These are phyloP conservation scores for Spea hammondii DNA, from an alignment of 2,797 vertebrate genomes.

Conservation along the genomic window DNA sequence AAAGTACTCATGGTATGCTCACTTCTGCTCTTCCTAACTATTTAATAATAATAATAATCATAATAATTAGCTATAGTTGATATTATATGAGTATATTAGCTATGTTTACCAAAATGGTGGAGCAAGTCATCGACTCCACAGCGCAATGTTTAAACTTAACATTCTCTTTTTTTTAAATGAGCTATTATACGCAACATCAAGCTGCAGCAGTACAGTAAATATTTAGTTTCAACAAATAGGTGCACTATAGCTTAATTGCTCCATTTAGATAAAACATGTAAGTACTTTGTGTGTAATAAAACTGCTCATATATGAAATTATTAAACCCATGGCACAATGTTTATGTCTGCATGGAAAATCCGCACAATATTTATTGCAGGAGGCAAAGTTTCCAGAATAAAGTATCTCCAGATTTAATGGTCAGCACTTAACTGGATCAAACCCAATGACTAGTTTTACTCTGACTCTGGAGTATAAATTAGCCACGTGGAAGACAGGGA, in stretches of 20 bases:
- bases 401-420: constrained; percentile 42
- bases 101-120: constrained; percentile 1
- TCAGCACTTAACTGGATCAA: constrained; percentile 50
- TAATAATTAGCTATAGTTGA: neutral
- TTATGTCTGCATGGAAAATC: constrained; percentile 48
- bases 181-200: constrained; percentile 26
- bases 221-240: constrained; percentile 43
- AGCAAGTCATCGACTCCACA: neutral
- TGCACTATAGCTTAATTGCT: constrained; percentile 46
- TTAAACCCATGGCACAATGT: constrained; percentile 47
- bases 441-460: constrained; percentile 54
- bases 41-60: neutral
- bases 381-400: constrained; percentile 27
- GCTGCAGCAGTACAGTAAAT: constrained; percentile 39
- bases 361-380: constrained; percentile 48
- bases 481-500: constrained; percentile 45
- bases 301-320: constrained; percentile 44
- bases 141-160: neutral
- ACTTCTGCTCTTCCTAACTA: neutral
- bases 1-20: neutral
- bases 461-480: constrained; percentile 63
- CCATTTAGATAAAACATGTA: constrained; percentile 47
- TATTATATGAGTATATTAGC: neutral
- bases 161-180: constrained; percentile 14
- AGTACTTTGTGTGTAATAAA: constrained; percentile 48